Evolutionary conservation across 2,113 vertebrate genomes (phyloP).

Genomic region (Entelurus aequoreus): DNA sequence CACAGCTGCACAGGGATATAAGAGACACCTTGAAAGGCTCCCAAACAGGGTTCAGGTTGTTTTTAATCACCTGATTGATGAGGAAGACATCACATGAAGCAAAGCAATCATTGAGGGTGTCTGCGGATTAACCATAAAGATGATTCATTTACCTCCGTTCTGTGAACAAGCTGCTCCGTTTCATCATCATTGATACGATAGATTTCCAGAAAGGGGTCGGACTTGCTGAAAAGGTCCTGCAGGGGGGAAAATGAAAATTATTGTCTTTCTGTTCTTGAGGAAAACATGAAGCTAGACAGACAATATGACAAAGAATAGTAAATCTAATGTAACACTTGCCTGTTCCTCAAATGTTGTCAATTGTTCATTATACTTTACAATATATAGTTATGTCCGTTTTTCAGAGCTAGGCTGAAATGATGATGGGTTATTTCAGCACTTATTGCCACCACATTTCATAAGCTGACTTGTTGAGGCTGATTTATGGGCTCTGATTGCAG

Average conservation of each 20-base stretch:
- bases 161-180: conserved; percentile 86
- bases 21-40: conserved; percentile 93
- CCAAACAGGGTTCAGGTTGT: conserved; percentile 93
- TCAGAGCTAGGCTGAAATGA: neutral
- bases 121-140: neutral
- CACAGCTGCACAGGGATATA: conserved; percentile 88
- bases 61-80: conserved; percentile 85
- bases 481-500: conserved; percentile 18
- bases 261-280: neutral
- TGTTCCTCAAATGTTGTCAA: neutral
- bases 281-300: neutral
- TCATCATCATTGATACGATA: conserved; percentile 81
- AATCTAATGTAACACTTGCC: neutral
- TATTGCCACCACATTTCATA: neutral
- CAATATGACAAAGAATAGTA: neutral
- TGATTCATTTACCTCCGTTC: conserved; percentile 80
- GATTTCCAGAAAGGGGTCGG: conserved; percentile 92
- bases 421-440: neutral
- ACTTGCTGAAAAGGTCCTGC: conserved; percentile 96
- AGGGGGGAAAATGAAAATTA: conserved; percentile 12
- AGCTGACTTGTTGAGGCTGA: conserved; percentile 17
- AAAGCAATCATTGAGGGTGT: conserved; percentile 5
- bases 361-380: neutral
- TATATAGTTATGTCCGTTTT: neutral
- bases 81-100: conserved; percentile 9